Conservation (phyloP, 2,888 invertebrate species). For the Strigamia crassipes region DNA sequence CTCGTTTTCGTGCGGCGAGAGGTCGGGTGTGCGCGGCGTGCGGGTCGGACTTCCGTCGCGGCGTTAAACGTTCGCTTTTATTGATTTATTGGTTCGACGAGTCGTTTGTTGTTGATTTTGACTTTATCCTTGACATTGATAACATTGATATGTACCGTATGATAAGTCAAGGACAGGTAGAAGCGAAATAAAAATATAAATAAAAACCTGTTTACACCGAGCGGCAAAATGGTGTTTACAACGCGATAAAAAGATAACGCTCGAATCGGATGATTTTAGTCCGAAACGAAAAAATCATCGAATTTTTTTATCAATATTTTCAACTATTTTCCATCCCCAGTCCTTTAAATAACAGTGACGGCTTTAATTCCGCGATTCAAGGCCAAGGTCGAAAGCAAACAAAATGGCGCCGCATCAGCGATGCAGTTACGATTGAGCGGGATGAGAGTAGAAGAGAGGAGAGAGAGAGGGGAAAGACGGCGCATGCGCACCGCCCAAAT, state of each 20-base stretch:
- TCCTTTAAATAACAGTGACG: neutral
- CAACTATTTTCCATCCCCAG: neutral
- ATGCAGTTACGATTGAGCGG: neutral
- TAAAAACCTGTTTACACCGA: neutral
- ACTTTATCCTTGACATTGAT: slow-evolving; percentile 12
- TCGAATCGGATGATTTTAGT: too few relatives aligned
- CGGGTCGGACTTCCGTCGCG: too few relatives aligned
- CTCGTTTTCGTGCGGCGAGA: too few relatives aligned
- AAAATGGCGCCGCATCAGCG: neutral
- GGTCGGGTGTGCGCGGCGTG: too few relatives aligned
- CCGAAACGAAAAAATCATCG: too few relatives aligned
- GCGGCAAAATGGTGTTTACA: neutral
- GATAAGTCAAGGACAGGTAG: slow-evolving; percentile 10
- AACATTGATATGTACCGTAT: slow-evolving; percentile 16
- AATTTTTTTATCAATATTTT: too few relatives aligned
- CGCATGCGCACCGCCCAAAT: neutral
- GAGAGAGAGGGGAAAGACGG: neutral
- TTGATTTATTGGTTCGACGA: neutral
- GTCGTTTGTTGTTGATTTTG: neutral
- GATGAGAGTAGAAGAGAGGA: neutral
- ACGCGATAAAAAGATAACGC: neutral
- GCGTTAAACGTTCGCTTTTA: neutral
- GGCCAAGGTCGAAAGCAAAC: neutral
- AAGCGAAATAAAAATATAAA: neutral
- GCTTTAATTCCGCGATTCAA: neutral